phyloP scores from a whole-genome alignment of 37 sponge, comb jelly and placozoan genomes.

The Haliclona indistincta region DNA sequence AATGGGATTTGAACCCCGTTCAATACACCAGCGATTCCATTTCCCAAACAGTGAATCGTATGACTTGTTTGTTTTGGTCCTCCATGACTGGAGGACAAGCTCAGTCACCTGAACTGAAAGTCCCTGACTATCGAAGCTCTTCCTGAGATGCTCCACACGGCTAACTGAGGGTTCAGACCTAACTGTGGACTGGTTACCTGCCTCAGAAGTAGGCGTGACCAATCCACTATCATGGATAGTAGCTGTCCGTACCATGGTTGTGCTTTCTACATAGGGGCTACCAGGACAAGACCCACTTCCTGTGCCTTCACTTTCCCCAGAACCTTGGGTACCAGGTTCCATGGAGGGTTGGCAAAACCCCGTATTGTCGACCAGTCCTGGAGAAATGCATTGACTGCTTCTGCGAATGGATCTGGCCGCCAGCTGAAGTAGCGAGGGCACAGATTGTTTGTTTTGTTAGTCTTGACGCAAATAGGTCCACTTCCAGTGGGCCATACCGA shows the following conservation, averaged over 20 bases:
- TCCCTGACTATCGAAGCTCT: neutral
- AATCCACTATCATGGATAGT: neutral
- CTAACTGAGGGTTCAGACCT: too few relatives aligned
- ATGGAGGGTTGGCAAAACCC: conserved; percentile 47
- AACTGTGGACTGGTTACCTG: too few relatives aligned
- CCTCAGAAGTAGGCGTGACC: neutral
- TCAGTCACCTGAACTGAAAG: conserved; percentile 12
- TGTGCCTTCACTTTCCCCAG: conserved; percentile 3
- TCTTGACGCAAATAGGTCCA: conserved; percentile 44
- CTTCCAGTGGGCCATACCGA: conserved; percentile 3
- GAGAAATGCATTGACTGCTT: conserved; percentile 43
- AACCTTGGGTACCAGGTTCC: conserved; percentile 26
- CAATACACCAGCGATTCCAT: conserved; percentile 39
- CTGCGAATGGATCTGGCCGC: conserved; percentile 29
- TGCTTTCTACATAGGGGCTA: conserved; percentile 11
- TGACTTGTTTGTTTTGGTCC: conserved; percentile 21
- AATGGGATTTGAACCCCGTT: conserved; percentile 19
- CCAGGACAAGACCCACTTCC: neutral
- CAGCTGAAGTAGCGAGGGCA: conserved; percentile 29
- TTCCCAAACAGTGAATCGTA: conserved; percentile 27
- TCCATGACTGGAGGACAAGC: conserved; percentile 31
- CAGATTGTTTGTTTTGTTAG: conserved; percentile 15
- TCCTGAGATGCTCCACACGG: conserved; percentile 44
- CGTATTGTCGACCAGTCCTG: conserved; percentile 27
- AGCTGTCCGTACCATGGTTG: neutral